Evolutionary conservation across 2,797 vertebrate species (phyloP).

Genomic region (Poeciliopsis presidionis): DNA sequence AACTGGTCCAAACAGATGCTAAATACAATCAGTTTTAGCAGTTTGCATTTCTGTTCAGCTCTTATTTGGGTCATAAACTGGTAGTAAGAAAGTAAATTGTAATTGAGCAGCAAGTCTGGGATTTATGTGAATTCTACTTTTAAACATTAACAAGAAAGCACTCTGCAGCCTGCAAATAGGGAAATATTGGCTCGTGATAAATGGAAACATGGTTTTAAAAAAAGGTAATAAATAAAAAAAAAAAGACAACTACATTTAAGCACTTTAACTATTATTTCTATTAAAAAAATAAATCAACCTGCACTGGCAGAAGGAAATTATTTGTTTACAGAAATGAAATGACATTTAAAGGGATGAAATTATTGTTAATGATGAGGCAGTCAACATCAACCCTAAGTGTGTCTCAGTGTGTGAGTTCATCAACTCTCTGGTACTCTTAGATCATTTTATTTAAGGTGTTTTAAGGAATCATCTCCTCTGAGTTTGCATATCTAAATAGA

Average conservation of each 20-base stretch:
- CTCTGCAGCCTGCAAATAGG: not conserved
- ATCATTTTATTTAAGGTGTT: not conserved
- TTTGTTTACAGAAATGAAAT: not conserved
- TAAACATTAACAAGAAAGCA: not conserved
- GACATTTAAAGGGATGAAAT: not conserved
- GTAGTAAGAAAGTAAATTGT: not conserved
- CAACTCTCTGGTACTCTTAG: no score
- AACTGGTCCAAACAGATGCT: not conserved
- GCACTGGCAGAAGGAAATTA: not conserved
- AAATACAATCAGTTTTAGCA: not conserved
- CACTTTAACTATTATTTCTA: not conserved
- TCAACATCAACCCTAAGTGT: not conserved
- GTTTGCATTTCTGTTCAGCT: not conserved
- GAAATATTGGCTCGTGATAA: not conserved
- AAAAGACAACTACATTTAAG: not conserved
- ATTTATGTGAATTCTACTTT: not conserved
- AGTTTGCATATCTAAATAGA: conserved; percentile 45
- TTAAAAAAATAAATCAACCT: not conserved
- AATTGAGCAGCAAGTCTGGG: not conserved
- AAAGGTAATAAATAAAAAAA: not conserved
- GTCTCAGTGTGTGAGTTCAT: not conserved
- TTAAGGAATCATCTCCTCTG: conserved; percentile 20
- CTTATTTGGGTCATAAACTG: not conserved
- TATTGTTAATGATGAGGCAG: not conserved
- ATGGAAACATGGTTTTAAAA: not conserved